Conservation (phyloP, 2,888 invertebrate species). For the Allygus modestus region DNA sequence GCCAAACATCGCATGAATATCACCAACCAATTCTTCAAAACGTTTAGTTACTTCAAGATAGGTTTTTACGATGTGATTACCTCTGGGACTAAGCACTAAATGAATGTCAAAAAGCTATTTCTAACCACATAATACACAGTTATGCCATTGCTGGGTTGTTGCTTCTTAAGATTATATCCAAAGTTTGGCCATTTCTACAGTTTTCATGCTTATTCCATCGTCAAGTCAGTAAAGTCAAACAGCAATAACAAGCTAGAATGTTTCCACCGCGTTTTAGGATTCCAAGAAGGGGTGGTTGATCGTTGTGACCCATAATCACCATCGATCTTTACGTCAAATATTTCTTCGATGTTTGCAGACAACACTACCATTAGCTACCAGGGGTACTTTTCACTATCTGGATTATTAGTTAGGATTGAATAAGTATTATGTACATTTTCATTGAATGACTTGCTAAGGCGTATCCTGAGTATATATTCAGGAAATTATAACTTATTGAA, state of each 20-base stretch:
- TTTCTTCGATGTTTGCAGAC: background rate
- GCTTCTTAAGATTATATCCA: background rate
- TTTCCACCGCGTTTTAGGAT: background rate
- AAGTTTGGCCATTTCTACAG: background rate
- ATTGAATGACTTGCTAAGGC: too few relatives aligned
- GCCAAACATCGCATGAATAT: too few relatives aligned
- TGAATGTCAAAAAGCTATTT: slow-evolving; percentile 10
- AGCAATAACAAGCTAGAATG: background rate
- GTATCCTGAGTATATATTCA: too few relatives aligned
- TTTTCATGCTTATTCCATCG: background rate
- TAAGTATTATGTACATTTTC: too few relatives aligned
- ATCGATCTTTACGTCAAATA: background rate
- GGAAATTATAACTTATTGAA: too few relatives aligned
- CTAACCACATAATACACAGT: background rate
- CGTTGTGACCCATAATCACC: background rate
- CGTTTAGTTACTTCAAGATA: too few relatives aligned
- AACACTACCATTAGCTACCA: background rate
- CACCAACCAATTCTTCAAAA: too few relatives aligned
- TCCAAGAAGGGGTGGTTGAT: background rate
- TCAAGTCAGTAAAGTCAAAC: background rate
- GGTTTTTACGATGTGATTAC: too few relatives aligned
- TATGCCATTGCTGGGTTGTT: background rate
- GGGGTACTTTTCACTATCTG: too few relatives aligned
- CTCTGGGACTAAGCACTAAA: background rate
- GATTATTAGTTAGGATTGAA: too few relatives aligned